Base-by-base conservation (phyloP, 2,113 vertebrate species). In the Cheirogaleus medius region DNA sequence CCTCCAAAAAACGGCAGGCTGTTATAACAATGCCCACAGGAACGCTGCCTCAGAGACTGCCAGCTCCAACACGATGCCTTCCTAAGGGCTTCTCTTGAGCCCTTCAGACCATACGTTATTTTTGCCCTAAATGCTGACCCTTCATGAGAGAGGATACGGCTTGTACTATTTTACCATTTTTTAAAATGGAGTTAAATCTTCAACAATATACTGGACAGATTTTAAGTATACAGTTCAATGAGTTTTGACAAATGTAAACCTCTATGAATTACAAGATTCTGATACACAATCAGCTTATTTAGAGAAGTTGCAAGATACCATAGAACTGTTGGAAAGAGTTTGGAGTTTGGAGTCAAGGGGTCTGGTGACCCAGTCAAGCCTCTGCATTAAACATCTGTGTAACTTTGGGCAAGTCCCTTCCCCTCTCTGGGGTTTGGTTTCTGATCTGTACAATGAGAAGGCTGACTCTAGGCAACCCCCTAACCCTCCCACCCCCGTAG, bases 231-330 rank as follows among this genome's bases (percentile, higher is more conserved):
- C 5, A 4, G n/a, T 29, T 87, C 68, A 82, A 4, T 77, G 34
- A 92, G 37, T 69, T 90, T 87, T 84, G 83, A 47, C 27, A 78
- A 60, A 84, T 18, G 34, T 76, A 42, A 80, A 74, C 8, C 34
- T 25, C 58, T 81, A 14, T 42, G 37, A 71, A 47, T 66, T n/a
- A 74, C 0, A 82, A 81, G 60, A 69, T 81, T 90, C 69, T 29
- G 44, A 87, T 77, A 64, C 18, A 82, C 32, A 89, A 37, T 85
- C 34, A 92, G 74, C 81, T 87, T 32, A 83, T 60, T 87, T 87
- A 71, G 87, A 96, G 71, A 80, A 87, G 60, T 13, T 52, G 11
- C 29, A 68, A 76, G 63, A 44, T 58, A 89, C 77, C 29, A 23
- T 37, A 91, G 84, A 78, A 73, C 34, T 58, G 14, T 27, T 71